Base-by-base conservation (phyloP, 2,113 vertebrate genomes). In the Vanacampus margaritifer region DNA sequence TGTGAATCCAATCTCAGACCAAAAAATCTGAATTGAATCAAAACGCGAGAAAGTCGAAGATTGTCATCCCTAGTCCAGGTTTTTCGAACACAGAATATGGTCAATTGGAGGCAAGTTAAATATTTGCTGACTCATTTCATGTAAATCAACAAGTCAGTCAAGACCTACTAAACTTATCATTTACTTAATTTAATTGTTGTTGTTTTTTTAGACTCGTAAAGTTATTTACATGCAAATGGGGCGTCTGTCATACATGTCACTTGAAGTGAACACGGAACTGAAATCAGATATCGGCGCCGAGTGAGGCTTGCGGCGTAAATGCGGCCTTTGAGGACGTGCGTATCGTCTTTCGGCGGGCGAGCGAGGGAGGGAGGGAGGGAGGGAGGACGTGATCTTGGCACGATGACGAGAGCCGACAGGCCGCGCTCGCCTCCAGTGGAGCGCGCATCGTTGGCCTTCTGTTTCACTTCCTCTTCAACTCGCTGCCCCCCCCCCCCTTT, bases 391-490 rank as follows among this genome's bases (percentile, higher is more conserved):
- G 36, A 39, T 41, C 57, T 64, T 75, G 78, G 39, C 73, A 81
- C 82, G 77, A 77, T 77, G 82, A 68, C 80, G 67, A 68, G 36
- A 75, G 69, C 67, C 73, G 79, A 85, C 67, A 21, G 46, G 50
- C 65, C 72, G 67, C 41, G 77, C 73, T 80, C 59, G 77, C 80
- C 75, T 79, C 78, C 82, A 86, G 83, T 84, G 80, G 69, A 87
- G 82, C 84, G 75, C 81, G 71, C 79, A 79, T 84, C 86, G 84
- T 83, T 86, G 79, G 86, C 84, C 82, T 86, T 82, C 76, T 88
- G 82, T 86, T 82, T 86, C 81, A 86, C 83, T 88, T 86, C 80
- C 82, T 79, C 56, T 80, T 73, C 65, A 2, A 70, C 64, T 65
- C 50, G 32, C 39, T 35, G 14, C 19, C 36, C 65, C 54, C n/a